Evolutionary conservation across 2,888 invertebrate genomes (phyloP).

Genomic region (Cosmia pyralina): DNA sequence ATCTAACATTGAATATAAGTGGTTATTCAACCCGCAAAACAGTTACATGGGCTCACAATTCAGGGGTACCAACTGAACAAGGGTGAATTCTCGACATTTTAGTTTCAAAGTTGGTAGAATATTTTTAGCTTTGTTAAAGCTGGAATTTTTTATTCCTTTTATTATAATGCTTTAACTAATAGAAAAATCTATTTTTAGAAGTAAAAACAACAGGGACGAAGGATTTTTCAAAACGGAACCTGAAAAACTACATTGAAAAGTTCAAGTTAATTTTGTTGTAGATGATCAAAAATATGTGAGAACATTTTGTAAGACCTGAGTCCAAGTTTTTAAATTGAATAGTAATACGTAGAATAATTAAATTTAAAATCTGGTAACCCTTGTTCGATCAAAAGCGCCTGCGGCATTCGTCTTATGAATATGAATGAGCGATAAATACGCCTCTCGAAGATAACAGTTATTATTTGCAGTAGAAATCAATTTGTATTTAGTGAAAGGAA

Average conservation of each 20-base stretch:
- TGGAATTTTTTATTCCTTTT: background rate
- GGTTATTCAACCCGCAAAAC: constrained; percentile 55
- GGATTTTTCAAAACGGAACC: background rate
- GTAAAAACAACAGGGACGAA: background rate
- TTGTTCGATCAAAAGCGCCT: constrained; percentile 64
- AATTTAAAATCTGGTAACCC: constrained; percentile 60
- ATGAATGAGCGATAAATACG: constrained; percentile 82
- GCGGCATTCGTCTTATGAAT: constrained; percentile 80
- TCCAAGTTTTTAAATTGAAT: constrained; percentile 1
- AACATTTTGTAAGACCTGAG: too few relatives aligned
- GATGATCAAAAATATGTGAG: too few relatives aligned
- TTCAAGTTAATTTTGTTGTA: too few relatives aligned
- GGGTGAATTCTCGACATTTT: constrained; percentile 38
- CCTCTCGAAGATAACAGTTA: constrained; percentile 81
- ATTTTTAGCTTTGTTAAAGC: constrained; percentile 15
- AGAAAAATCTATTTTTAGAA: background rate
- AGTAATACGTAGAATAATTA: constrained; percentile 37
- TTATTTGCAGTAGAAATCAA: constrained; percentile 71
- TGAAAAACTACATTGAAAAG: too few relatives aligned
- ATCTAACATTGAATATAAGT: constrained; percentile 60
- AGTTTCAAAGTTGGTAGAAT: constrained; percentile 33
- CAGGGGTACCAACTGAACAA: constrained; percentile 46
- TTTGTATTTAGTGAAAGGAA: constrained; percentile 30
- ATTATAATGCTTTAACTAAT: background rate
- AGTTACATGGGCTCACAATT: constrained; percentile 40